These are phyloP conservation scores for Dendrolimus pini DNA, from an alignment of 2,888 invertebrate species.

Conservation along the genomic window DNA sequence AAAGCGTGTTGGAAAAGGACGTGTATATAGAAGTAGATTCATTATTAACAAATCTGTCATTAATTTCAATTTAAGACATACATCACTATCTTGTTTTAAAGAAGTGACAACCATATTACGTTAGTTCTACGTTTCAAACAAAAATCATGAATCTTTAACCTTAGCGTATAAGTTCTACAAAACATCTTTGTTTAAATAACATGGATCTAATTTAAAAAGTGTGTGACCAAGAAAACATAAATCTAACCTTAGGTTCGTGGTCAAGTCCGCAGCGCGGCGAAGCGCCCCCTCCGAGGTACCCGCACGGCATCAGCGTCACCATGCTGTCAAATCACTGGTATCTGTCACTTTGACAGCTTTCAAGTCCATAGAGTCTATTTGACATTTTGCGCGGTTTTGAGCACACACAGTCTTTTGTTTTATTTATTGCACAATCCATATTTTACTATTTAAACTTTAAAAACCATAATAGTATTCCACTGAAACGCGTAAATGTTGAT, in stretches of 20 bases:
- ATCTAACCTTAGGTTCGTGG: constrained; percentile 71
- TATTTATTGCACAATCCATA: constrained; percentile 37
- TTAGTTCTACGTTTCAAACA: no score
- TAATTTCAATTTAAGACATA: no score
- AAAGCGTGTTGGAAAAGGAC: no score
- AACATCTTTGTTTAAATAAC: no score
- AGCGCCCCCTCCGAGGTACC: constrained; percentile 77
- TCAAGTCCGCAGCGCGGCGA: constrained; percentile 73
- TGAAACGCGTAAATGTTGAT: neutral
- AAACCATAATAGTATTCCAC: neutral
- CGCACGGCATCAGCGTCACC: constrained; percentile 83
- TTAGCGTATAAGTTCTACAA: no score
- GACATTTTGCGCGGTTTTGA: constrained; percentile 39
- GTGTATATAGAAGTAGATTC: no score
- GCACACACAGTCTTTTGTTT: constrained; percentile 27
- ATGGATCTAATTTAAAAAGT: no score
- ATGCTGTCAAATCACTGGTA: constrained; percentile 50
- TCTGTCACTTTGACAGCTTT: constrained; percentile 64
- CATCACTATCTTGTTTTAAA: no score
- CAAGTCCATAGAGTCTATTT: neutral
- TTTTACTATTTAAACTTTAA: constrained; percentile 17
- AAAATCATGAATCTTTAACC: no score
- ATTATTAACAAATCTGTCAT: no score
- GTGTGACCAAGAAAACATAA: constrained; percentile 10
- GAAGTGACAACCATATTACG: no score